These are phyloP conservation scores for Sparus aurata DNA, from an alignment of 2,797 vertebrate species.

Conservation along the genomic window DNA sequence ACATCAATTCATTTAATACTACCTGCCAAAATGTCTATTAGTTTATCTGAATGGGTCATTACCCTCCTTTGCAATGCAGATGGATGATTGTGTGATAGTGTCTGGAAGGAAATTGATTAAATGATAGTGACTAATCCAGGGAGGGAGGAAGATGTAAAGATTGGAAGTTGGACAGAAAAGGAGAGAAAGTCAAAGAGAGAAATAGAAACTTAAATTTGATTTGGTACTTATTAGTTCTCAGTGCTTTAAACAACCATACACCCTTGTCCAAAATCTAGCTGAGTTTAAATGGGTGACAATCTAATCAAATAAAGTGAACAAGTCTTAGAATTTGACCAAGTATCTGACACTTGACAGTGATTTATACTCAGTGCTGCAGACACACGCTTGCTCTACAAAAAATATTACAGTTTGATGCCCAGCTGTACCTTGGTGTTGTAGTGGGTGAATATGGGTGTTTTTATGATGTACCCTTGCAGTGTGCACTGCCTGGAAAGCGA, in stretches of 20 bases:
- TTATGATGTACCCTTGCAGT: neutral
- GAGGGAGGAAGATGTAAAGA: neutral
- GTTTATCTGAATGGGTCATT: neutral
- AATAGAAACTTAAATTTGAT: neutral
- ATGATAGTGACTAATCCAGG: neutral
- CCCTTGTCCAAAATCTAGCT: neutral
- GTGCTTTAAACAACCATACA: neutral
- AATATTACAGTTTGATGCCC: neutral
- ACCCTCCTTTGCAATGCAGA: too few species aligned
- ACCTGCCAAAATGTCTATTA: neutral
- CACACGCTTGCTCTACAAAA: neutral
- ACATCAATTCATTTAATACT: neutral
- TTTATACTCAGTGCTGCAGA: neutral
- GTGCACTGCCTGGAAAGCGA: slow-evolving; percentile 7
- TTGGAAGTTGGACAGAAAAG: neutral
- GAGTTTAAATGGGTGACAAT: neutral
- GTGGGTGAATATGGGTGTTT: slow-evolving; percentile 2
- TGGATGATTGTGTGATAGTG: too few species aligned
- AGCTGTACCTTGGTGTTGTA: neutral
- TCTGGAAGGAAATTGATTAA: neutral
- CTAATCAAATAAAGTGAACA: neutral
- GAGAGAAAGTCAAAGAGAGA: neutral
- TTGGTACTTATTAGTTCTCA: neutral
- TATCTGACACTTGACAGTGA: neutral
- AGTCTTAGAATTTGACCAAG: neutral